These are phyloP conservation scores for Piaya cayana DNA, from an alignment of 2,113 vertebrate genomes.

Conservation along the genomic window DNA sequence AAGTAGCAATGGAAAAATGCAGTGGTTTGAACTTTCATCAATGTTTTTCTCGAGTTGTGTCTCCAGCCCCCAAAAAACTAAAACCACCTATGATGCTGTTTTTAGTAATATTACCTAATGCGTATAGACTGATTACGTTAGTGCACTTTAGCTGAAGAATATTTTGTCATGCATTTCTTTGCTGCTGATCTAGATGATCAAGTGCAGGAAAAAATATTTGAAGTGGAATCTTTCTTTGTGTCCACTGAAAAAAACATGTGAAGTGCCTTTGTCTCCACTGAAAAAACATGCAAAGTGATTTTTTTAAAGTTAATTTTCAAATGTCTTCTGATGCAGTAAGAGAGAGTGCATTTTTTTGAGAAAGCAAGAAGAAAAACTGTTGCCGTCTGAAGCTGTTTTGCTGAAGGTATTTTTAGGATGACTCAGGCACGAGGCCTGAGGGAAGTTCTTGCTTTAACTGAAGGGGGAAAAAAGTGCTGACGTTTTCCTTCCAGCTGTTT, in stretches of 20 bases:
- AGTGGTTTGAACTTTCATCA: background rate
- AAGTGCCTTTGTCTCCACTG: background rate
- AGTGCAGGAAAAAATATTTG: background rate
- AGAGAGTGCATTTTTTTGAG: background rate
- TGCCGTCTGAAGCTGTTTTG: constrained; percentile 23
- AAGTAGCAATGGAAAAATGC: background rate
- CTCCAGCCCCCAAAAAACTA: background rate
- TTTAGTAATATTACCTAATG: background rate
- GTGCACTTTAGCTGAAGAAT: background rate
- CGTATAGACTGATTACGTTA: background rate
- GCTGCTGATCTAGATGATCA: background rate
- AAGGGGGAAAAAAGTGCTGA: background rate
- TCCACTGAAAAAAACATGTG: background rate
- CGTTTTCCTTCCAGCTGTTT: constrained; percentile 15
- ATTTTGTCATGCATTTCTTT: background rate
- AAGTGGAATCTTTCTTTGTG: background rate
- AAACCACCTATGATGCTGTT: background rate
- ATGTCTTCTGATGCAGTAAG: background rate
- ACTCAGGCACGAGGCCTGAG: background rate
- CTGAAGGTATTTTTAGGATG: constrained; percentile 44
- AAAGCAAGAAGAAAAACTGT: background rate
- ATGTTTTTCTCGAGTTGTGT: background rate
- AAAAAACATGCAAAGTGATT: background rate
- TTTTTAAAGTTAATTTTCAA: background rate
- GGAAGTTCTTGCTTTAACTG: background rate